Evolutionary conservation across 2,888 invertebrate genomes (phyloP).

Genomic region (Sturmia bella): DNA sequence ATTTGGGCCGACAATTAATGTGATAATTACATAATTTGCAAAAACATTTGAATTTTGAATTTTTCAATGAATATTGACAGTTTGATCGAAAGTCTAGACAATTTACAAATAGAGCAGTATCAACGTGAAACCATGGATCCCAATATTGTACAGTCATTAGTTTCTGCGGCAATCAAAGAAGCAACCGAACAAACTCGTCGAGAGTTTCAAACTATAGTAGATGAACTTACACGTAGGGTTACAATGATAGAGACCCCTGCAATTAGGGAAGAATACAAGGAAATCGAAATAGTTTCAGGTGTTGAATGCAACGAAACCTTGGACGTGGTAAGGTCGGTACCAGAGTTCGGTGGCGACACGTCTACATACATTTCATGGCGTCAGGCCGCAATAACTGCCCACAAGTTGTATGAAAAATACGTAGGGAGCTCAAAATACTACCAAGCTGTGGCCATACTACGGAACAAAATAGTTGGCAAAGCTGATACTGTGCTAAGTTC

Average conservation of each 20-base stretch:
- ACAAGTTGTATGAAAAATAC: constrained; percentile 2
- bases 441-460: no score
- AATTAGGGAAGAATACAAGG: background rate
- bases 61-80: background rate
- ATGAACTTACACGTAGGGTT: background rate
- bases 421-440: background rate
- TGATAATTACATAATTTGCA: no score
- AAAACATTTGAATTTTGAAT: no score
- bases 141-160: background rate
- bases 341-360: constrained; percentile 2
- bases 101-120: background rate
- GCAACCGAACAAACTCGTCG: background rate
- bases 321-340: constrained; percentile 4
- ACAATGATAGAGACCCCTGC: background rate
- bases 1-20: no score
- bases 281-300: constrained; percentile 1
- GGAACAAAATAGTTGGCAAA: no score
- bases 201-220: background rate
- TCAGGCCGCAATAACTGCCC: constrained; percentile 12
- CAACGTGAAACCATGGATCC: background rate
- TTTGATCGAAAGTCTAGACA: constrained; percentile 1
- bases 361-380: constrained; percentile 20
- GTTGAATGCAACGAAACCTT: constrained; percentile 5
- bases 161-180: background rate
- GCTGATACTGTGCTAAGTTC: background rate